Evolutionary conservation across 2,888 invertebrate species (phyloP), one percentile per base, ranked within the genome.

Genomic region (Carcina quercana): DNA sequence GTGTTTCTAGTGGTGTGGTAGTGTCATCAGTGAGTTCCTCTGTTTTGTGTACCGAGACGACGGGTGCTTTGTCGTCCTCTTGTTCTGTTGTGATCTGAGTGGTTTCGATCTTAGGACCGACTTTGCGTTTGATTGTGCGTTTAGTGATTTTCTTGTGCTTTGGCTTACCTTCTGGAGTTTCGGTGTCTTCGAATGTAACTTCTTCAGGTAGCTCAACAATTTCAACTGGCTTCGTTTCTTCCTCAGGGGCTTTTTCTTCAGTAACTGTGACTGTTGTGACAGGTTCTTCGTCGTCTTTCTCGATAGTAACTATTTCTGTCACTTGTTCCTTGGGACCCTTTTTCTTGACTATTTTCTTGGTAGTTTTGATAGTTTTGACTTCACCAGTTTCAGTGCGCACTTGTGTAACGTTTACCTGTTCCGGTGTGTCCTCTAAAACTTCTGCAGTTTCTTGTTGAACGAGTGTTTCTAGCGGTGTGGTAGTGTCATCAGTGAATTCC

Each of bases 331-430:
- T 54, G 11, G 45, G 45, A 1, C 54, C 52, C 44, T 26, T 38
- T 46, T 35, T 49, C 46, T 38, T 46, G 3, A 49, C 25, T 54
- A 4, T 53, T 1, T 42, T 41, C 27, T 42, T 47, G 0, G 41
- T 42, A 0, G 41, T 44, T 25, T 41, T 44, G 4, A 43, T 32
- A 1, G 42, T 40, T 7, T 40, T 42, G 12, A 22, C 26, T 10
- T 42, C 37, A 10, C 41, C 38, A 3, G 35, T 11, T 21, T 42
- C 56, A 7, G 59, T 64, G 20, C 51, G 42, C 4, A 60, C 49
- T 38, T 42, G 59, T 2, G 54, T 51, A 3, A 69, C 58, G 43
- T 72, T 64, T 1, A 78, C 63, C 44, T 71, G 55, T 47, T 74
- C 69, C 22, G 79, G 26, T 12, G 13, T n/a, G 25, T 58, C 51